Percentiles rank a stretch among this genome's conserved stretches.
Conservation (phyloP, 1,140 invertebrate species). For the Trachelipus rathkii region DNA sequence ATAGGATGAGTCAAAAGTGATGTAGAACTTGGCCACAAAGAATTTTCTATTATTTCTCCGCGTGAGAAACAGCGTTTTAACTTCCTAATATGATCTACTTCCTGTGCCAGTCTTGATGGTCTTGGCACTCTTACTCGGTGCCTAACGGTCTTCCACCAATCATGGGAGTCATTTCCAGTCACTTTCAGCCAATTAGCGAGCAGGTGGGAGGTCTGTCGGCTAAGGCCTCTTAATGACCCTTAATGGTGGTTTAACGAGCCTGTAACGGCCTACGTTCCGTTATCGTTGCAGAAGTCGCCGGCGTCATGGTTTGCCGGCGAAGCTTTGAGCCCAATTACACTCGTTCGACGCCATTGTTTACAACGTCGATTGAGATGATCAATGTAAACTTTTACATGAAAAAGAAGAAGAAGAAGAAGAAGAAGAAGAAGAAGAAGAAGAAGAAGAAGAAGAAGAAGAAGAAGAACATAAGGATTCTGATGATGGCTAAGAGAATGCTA, state of each 20-base stretch:
- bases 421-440: too few species aligned
- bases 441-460: too few species aligned
- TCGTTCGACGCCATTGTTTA: conserved; percentile 1
- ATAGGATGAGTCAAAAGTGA: too few species aligned
- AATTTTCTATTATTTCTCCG: background rate
- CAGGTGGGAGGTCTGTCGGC: conserved; percentile 3
- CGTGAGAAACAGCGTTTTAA: background rate
- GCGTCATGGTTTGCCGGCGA: background rate
- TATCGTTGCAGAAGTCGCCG: background rate
- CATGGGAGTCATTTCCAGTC: background rate
- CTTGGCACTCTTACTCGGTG: background rate
- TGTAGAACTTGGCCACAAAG: too few species aligned
- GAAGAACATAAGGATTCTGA: too few species aligned
- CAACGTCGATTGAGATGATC: background rate
- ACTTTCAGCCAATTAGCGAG: conserved; percentile 9
- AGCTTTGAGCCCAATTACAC: conserved; percentile 2
- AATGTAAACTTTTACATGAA: too few species aligned
- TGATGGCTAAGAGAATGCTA: too few species aligned
- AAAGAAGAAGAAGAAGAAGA: too few species aligned
- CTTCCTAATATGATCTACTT: background rate
- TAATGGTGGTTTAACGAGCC: conserved; percentile 2
- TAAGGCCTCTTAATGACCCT: background rate
- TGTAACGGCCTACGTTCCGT: background rate
- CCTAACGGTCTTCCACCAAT: background rate
- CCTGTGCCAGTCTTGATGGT: background rate